These are phyloP conservation scores for Regulus satrapa DNA, from an alignment of 2,113 vertebrate species.

Conservation along the genomic window DNA sequence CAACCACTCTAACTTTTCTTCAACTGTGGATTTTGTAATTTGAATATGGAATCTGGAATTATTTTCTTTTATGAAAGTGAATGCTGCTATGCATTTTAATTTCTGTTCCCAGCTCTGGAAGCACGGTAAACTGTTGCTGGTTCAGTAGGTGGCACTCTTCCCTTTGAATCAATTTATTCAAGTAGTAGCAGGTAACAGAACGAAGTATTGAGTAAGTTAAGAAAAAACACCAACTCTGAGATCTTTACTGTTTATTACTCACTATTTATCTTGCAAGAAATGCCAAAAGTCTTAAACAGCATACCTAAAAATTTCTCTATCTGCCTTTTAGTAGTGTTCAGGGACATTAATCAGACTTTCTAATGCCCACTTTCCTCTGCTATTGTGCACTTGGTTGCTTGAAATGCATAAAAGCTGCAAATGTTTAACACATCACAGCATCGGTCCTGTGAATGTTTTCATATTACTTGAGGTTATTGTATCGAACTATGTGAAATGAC, in stretches of 20 bases:
- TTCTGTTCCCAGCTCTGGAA: not conserved
- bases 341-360: not conserved
- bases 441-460: not conserved
- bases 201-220: not conserved
- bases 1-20: not conserved
- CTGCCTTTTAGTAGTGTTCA: not conserved
- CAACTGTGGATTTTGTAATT: not conserved
- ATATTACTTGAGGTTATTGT: not conserved
- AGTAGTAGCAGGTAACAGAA: not conserved
- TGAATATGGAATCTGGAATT: not conserved
- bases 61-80: not conserved
- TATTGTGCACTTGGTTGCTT: not conserved
- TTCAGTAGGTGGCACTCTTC: constrained; percentile 76
- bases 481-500: not conserved
- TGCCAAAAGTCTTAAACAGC: not conserved
- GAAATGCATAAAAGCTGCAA: not conserved
- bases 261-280: not conserved
- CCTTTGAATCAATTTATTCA: constrained; percentile 36
- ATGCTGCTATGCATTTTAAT: not conserved
- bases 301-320: not conserved
- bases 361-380: not conserved
- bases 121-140: not conserved
- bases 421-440: not conserved
- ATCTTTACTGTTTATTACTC: not conserved
- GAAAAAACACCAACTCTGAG: not conserved